Percentiles rank a stretch among this genome's conserved stretches.
These are phyloP conservation scores for Campoplex capitator DNA, from an alignment of 2,888 invertebrate genomes.

Conservation along the genomic window DNA sequence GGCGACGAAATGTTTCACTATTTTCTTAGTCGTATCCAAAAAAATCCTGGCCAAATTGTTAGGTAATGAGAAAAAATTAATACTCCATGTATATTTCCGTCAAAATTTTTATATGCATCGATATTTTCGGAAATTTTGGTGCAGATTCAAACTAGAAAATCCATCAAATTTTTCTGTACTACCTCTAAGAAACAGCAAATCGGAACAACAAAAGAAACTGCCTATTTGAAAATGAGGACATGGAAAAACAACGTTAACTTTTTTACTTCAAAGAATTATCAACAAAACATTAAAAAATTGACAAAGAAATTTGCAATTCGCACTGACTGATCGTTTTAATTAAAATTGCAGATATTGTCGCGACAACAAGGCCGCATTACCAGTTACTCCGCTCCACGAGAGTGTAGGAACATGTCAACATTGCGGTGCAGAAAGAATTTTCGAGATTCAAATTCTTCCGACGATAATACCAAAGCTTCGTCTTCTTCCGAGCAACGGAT, in stretches of 20 bases:
- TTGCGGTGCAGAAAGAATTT: slow-evolving; percentile 90
- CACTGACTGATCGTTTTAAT: slow-evolving; percentile 4
- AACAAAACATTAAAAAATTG: not conserved
- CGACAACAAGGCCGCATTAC: slow-evolving; percentile 88
- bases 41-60: slow-evolving; percentile 93
- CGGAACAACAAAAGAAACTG: too few relatives aligned
- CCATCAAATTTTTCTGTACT: too few relatives aligned
- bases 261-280: not conserved
- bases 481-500: slow-evolving; percentile 86
- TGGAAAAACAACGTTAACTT: too few relatives aligned
- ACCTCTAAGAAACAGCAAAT: too few relatives aligned
- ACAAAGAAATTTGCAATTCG: not conserved
- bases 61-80: slow-evolving; percentile 86
- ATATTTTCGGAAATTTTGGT: too few relatives aligned
- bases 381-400: slow-evolving; percentile 89
- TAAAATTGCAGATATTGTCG: slow-evolving; percentile 89
- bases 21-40: slow-evolving; percentile 90
- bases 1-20: slow-evolving; percentile 94
- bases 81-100: too few relatives aligned
- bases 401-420: slow-evolving; percentile 87
- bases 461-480: slow-evolving; percentile 90
- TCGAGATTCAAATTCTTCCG: slow-evolving; percentile 94
- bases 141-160: too few relatives aligned
- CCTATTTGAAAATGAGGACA: too few relatives aligned
- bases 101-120: too few relatives aligned